phyloP scores from a whole-genome alignment of 2,888 invertebrate species.

The Trimorus sp. region DNA sequence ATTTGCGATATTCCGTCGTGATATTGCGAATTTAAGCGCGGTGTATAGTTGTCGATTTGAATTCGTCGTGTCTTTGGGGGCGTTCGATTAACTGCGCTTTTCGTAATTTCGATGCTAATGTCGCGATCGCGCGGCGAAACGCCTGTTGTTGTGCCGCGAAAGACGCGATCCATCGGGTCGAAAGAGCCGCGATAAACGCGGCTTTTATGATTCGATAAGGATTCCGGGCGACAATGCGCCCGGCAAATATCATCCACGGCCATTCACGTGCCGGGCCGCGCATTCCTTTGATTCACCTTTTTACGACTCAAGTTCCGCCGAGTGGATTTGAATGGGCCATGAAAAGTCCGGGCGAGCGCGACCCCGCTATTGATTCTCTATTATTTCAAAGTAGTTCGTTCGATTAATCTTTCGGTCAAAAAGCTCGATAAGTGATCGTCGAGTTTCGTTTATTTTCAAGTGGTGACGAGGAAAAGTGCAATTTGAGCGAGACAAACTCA shows the following conservation, averaged over 20 bases:
- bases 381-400: constrained; percentile 47
- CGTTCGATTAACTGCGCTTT: too few species aligned
- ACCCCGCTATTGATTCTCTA: constrained; percentile 46
- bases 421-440: not conserved
- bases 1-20: too few species aligned
- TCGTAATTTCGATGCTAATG: too few species aligned
- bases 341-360: constrained; percentile 42
- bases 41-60: too few species aligned
- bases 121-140: too few species aligned
- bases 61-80: too few species aligned
- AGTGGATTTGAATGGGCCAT: constrained; percentile 39
- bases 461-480: too few species aligned
- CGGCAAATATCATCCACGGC: constrained; percentile 21
- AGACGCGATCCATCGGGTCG: constrained; percentile 2
- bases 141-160: not conserved
- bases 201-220: constrained; percentile 53
- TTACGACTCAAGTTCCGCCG: constrained; percentile 47
- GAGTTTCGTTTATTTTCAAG: too few species aligned
- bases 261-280: constrained; percentile 14
- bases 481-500: too few species aligned
- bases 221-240: constrained; percentile 43
- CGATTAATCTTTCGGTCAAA: constrained; percentile 7
- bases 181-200: not conserved
- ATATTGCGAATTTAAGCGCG: too few species aligned
- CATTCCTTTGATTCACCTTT: constrained; percentile 51